These are phyloP conservation scores for Ernsta delagoae DNA, from an alignment of 2,888 invertebrate species.

Conservation along the genomic window DNA sequence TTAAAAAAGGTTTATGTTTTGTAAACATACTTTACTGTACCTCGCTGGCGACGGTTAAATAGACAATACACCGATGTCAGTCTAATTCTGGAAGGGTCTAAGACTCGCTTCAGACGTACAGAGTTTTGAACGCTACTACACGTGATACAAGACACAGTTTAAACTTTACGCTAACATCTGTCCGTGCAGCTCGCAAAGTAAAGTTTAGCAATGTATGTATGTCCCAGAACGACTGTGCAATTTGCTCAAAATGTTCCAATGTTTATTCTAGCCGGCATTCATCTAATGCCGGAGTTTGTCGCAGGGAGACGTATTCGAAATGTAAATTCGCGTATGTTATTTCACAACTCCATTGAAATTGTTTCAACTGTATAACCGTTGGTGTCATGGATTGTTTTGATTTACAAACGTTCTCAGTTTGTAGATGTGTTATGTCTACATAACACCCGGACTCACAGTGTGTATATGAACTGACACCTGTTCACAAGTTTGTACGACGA, in stretches of 20 bases:
- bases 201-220: conserved; percentile 29
- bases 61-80: conserved; percentile 40
- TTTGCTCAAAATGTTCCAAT: conserved; percentile 36
- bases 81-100: conserved; percentile 46
- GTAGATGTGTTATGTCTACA: not conserved
- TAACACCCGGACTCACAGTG: not conserved
- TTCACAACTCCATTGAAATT: conserved; percentile 15
- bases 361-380: conserved; percentile 23
- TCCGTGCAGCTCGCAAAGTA: conserved; percentile 16
- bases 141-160: conserved; percentile 24
- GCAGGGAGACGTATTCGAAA: conserved; percentile 17
- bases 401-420: not conserved
- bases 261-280: conserved; percentile 33
- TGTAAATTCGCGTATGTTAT: conserved; percentile 25
- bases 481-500: too few relatives aligned
- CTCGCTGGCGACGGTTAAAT: conserved; percentile 41
- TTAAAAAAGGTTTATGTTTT: conserved; percentile 38
- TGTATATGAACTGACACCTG: too few relatives aligned
- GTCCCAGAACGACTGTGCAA: conserved; percentile 35
- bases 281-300: conserved; percentile 32
- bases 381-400: not conserved
- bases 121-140: conserved; percentile 10
- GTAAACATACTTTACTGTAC: conserved; percentile 35
- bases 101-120: conserved; percentile 2
- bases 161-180: conserved; percentile 19